Conservation (phyloP, 2,113 vertebrate species). For the Protobothrops flavoviridis region DNA sequence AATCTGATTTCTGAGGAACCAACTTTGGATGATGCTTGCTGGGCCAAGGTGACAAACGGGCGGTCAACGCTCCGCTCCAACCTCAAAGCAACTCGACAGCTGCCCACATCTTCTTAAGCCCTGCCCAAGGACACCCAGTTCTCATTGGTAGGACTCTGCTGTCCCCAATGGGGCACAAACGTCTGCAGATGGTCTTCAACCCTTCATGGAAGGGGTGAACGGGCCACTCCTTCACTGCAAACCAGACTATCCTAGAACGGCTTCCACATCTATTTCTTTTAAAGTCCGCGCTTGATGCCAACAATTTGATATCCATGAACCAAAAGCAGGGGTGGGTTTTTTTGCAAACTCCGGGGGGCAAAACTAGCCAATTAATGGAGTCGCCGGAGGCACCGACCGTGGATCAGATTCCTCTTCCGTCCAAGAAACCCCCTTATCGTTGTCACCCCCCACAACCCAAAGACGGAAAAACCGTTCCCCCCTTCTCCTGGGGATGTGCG, state of each 20-base stretch:
- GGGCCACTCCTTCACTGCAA: not conserved
- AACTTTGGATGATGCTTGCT: not conserved
- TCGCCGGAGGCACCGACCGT: not conserved
- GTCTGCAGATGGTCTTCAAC: not conserved
- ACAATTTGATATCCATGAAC: not conserved
- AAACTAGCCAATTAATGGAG: not conserved
- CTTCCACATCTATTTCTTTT: not conserved
- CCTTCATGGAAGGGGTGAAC: not conserved
- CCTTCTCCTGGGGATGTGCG: accelerated
- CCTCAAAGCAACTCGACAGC: not conserved
- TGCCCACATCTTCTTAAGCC: not conserved
- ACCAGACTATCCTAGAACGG: too few species aligned
- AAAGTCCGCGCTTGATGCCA: too few species aligned
- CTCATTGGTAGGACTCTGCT: not conserved
- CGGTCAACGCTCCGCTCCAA: not conserved
- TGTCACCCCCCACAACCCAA: not conserved
- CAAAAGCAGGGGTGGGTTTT: not conserved
- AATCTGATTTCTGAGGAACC: not conserved
- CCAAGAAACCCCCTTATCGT: not conserved
- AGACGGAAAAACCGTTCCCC: not conserved
- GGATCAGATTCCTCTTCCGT: not conserved
- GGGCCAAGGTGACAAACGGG: not conserved
- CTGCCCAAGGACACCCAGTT: not conserved
- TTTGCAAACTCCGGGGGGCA: not conserved
- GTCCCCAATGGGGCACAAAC: not conserved